Conservation (phyloP, 2,797 vertebrate species). For the Mus spretus region DNA sequence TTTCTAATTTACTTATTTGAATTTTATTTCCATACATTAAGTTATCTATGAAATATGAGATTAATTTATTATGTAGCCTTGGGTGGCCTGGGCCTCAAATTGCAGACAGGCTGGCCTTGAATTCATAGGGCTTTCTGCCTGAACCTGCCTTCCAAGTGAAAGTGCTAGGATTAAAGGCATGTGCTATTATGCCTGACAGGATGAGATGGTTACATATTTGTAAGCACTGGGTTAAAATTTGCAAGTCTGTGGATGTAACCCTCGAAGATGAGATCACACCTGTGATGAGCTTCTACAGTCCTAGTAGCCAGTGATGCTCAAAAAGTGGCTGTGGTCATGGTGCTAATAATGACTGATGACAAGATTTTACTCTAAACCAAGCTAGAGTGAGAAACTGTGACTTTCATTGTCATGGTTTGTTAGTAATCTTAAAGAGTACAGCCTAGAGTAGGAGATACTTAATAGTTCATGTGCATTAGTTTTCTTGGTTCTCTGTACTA, state of each 20-base stretch:
- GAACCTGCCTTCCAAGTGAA: background rate
- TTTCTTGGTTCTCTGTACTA: background rate
- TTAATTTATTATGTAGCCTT: background rate
- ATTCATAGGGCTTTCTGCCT: background rate
- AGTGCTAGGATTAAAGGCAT: background rate
- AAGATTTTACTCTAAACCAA: background rate
- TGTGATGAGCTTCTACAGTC: background rate
- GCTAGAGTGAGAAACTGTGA: background rate
- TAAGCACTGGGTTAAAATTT: background rate
- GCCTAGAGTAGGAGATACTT: background rate
- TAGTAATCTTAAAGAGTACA: background rate
- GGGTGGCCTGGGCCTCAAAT: background rate
- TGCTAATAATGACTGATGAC: background rate
- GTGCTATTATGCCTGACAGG: background rate
- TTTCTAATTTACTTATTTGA: background rate
- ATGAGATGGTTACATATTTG: background rate
- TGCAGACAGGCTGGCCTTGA: background rate
- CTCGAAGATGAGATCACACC: background rate
- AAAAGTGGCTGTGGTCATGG: background rate
- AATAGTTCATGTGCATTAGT: background rate
- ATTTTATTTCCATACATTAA: background rate
- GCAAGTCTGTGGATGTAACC: background rate
- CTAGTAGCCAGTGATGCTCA: background rate
- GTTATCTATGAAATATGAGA: background rate
- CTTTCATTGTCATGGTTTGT: background rate